Base-by-base conservation (phyloP, 2,113 vertebrate species). In the Callospermophilus lateralis region DNA sequence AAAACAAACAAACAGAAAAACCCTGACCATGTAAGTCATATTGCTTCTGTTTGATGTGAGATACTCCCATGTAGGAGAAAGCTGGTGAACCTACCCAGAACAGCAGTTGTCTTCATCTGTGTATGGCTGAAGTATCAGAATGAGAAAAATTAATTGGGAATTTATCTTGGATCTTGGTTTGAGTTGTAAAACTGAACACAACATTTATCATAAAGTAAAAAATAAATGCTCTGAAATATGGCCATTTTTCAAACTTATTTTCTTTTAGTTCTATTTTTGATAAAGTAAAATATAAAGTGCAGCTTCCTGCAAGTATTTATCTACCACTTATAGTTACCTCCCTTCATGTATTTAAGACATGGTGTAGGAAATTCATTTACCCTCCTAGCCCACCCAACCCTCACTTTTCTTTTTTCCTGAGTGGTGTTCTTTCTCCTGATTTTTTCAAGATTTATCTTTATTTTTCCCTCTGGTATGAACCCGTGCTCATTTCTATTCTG, bases 261-360 rank as follows among this genome's bases (percentile, higher is more conserved):
- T 78, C 7, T 11, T 80, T 89, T 72, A 76, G 20, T 45, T 92
- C 86, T 53, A 45, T 78, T 90, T 89, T 97, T 30, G 1, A n/a
- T 92, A 39, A 84, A 77, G n/a, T 55, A 84, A 87, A 76, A 77
- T 48, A 55, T 45, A 15, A 84, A 58, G 42, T 76, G 2, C 34
- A 80, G 51, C 73, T 45, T 24, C 37, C 34, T 53, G 11, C 10
- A 53, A 61, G 10, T 10, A 51, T 48, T 51, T 74, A 61, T 19
- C 24, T 96, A 76, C 61, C 45, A 51, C 3, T 63, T n/a, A 30
- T 20, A 16, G 3, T 84, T 51, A 68, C 8, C 9, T 72, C 30
- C 24, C 8, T 74, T 37, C 2, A 7, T 37, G 6, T 30, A 39
- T 94, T 90, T 94, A 73, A 11, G 19, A 26, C 76, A 73, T 0